Evolutionary conservation across 2,888 invertebrate genomes (phyloP), one percentile per base, ranked within the genome.

Genomic region (Drosophila prolongata): DNA sequence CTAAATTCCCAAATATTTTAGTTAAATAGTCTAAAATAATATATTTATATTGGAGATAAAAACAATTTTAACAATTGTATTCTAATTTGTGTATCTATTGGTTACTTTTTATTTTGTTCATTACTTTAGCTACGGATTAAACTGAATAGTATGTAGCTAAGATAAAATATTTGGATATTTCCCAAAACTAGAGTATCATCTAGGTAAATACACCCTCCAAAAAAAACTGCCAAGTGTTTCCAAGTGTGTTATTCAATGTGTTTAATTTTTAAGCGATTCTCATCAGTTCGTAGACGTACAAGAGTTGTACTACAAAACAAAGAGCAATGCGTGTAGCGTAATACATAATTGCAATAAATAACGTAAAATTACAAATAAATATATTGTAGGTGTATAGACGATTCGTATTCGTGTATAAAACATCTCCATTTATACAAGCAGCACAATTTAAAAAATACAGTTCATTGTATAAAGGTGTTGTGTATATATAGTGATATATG

Each of bases 271-370:
- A 89, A 86, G 80, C 87, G 78, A 81, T 75, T 84, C 81, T 80
- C 76, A 77, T 76, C 80, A 78, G 70, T 76, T 75, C 75, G 72
- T 77, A 76, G 77, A 86, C 76, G 71, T 56, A 56, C 58, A 58
- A 55, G 30, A 19, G 35, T 37, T 55, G 58, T 55, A 59, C 57
- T 57, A 59, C 58, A 19, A 84, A 83, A 67, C 58, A 71, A 79
- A 77, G 73, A 76, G 79, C 79, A 83, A 70, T 79, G 89, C 82
- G 67, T 78, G 75, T 81, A 80, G 77, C 67, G 74, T 83, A 81
- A 70, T 79, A 85, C 75, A 59, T 85, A 80, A 85, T 83, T 83
- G 85, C 89, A 89, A 88, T 85, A 88, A 87, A 79, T 89, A 81
- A 76, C 80, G 78, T 86, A 77, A 80, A 78, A 79, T 74, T 82